Percentiles rank a stretch among this genome's conserved stretches.
Evolutionary conservation across 2,797 vertebrate genomes (phyloP).

Genomic region (Cossypha heuglini): DNA sequence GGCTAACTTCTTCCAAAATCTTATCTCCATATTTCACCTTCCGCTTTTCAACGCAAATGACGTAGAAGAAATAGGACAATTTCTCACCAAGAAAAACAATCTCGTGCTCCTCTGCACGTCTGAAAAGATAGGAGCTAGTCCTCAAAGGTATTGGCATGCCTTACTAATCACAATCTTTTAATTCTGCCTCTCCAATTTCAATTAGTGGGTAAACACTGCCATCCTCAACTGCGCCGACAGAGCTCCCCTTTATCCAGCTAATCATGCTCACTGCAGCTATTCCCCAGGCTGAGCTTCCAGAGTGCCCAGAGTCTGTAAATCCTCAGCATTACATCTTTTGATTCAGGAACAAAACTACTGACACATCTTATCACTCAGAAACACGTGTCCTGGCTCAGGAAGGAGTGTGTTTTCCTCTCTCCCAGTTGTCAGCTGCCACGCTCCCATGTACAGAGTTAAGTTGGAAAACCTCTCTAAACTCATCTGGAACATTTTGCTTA

Average conservation of each 20-base stretch:
- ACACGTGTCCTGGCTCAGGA: conserved; percentile 34
- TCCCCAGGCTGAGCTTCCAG: not conserved
- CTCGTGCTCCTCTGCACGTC: not conserved
- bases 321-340: conserved; percentile 5
- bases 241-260: conserved; percentile 42
- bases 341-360: conserved; percentile 43
- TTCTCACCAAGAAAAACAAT: not conserved
- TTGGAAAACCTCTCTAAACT: conserved; percentile 36
- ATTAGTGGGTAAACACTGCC: conserved; percentile 36
- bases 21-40: not conserved
- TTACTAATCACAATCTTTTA: conserved; percentile 30
- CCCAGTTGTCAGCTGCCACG: not conserved
- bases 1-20: not conserved
- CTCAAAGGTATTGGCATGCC: not conserved
- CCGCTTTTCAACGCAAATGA: not conserved
- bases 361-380: conserved; percentile 48
- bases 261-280: not conserved
- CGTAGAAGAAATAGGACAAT: not conserved
- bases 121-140: not conserved
- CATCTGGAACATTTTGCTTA: conserved; percentile 49
- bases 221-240: not conserved
- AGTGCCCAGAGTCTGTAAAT: not conserved
- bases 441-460: conserved; percentile 41
- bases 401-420: not conserved
- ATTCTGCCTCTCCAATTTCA: conserved; percentile 54